Percentiles rank a stretch among this genome's conserved stretches.
phyloP scores from a whole-genome alignment of 2,888 invertebrate species.

The Drosophila leonis region DNA sequence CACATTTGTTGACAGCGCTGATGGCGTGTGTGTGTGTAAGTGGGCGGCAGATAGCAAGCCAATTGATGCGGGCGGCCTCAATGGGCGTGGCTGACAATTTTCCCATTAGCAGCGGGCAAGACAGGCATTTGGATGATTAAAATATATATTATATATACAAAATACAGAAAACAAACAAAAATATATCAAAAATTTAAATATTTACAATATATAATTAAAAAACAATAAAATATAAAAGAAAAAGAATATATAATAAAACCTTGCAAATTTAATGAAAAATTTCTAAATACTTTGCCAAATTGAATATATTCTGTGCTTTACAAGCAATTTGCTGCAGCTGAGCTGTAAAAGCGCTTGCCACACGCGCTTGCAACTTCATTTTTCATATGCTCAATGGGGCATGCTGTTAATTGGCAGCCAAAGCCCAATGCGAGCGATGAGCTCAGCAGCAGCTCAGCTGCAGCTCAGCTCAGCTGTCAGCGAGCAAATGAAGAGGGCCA shows the following conservation, averaged over 20 bases:
- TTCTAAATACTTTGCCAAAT: too few relatives aligned
- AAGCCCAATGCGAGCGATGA: constrained; percentile 19
- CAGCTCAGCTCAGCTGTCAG: constrained; percentile 19
- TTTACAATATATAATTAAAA: background rate
- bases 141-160: constrained; percentile 10
- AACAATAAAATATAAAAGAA: too few relatives aligned
- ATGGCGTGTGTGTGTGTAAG: background rate
- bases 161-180: background rate
- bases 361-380: constrained; percentile 37
- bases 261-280: background rate
- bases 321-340: constrained; percentile 26
- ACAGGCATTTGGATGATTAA: constrained; percentile 38
- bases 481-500: constrained; percentile 38
- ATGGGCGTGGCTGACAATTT: constrained; percentile 42
- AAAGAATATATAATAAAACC: too few relatives aligned
- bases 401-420: constrained; percentile 52
- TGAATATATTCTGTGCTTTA: constrained; percentile 24
- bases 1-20: constrained; percentile 49
- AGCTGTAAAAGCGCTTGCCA: constrained; percentile 5
- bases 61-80: constrained; percentile 7
- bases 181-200: background rate
- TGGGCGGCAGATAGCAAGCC: background rate
- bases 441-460: constrained; percentile 24
- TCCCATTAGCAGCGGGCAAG: constrained; percentile 54
- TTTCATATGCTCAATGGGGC: constrained; percentile 65